A percentile compares a stretch with the other conserved stretches of the same genome.
Conservation (phyloP, 2,888 invertebrate genomes). For the Dryocosmus kuriphilus region DNA sequence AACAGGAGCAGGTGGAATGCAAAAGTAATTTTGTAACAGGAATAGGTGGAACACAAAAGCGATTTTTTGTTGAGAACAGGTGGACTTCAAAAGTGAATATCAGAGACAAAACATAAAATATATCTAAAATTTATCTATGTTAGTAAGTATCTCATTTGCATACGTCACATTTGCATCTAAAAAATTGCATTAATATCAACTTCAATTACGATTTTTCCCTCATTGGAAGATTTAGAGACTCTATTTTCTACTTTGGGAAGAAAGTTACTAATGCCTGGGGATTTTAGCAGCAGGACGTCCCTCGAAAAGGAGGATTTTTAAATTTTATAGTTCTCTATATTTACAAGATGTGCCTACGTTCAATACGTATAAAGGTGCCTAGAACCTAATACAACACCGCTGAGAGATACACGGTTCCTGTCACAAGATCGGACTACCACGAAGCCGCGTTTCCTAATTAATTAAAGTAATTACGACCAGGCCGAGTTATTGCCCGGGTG, state of each 20-base stretch:
- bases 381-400: conserved; percentile 47
- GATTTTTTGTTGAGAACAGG: no score
- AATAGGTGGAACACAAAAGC: no score
- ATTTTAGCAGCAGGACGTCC: conserved; percentile 19
- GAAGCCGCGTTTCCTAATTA: conserved; percentile 73
- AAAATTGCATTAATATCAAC: not conserved
- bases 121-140: not conserved
- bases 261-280: conserved; percentile 7
- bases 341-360: conserved; percentile 10
- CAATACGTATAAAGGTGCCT: not conserved
- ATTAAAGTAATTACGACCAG: conserved; percentile 73
- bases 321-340: conserved; percentile 1
- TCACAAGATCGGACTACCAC: conserved; percentile 71
- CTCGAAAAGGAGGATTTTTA: not conserved
- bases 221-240: not conserved
- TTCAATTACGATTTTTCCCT: not conserved
- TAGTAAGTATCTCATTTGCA: not conserved
- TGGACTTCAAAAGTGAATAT: no score
- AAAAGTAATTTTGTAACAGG: no score
- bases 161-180: not conserved
- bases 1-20: no score
- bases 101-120: not conserved
- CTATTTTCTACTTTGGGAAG: not conserved
- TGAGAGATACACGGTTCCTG: conserved; percentile 64
- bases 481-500: conserved; percentile 69